Evolutionary conservation across 2,797 vertebrate species (phyloP).

Genomic region (Darevskia nairensis): DNA sequence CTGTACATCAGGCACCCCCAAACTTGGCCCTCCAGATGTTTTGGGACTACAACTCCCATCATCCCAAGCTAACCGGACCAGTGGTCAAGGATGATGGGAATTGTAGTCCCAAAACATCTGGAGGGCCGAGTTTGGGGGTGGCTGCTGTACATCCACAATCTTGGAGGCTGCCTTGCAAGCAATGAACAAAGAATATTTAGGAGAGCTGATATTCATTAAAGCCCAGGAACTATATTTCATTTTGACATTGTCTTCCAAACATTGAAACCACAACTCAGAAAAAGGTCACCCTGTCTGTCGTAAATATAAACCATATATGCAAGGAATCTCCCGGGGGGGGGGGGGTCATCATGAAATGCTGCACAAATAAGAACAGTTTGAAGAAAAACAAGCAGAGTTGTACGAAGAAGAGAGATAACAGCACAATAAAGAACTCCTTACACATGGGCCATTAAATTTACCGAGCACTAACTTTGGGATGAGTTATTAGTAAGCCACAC

Average conservation of each 20-base stretch:
- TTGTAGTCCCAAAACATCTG: too few relatives aligned
- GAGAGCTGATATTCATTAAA: not conserved
- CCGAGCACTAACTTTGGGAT: not conserved
- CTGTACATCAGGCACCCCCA: not conserved
- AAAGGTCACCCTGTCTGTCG: not conserved
- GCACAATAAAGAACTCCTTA: not conserved
- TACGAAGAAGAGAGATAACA: not conserved
- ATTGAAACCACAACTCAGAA: not conserved
- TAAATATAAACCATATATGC: slow-evolving; percentile 3
- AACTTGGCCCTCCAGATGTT: too few relatives aligned
- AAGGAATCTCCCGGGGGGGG: not conserved
- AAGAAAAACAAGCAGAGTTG: not conserved
- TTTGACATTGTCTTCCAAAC: not conserved
- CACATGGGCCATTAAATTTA: not conserved
- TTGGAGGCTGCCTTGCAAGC: not conserved
- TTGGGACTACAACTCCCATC: too few relatives aligned
- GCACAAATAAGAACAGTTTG: not conserved
- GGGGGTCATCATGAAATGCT: not conserved
- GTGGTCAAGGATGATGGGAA: too few relatives aligned
- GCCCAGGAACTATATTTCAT: not conserved
- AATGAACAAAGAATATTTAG: not conserved
- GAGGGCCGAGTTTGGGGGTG: too few relatives aligned
- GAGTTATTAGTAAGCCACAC: not conserved
- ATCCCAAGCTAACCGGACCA: too few relatives aligned
- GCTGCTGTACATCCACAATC: not conserved